These are phyloP conservation scores for Aricia artaxerxes DNA, from an alignment of 2,888 invertebrate genomes.

Conservation along the genomic window DNA sequence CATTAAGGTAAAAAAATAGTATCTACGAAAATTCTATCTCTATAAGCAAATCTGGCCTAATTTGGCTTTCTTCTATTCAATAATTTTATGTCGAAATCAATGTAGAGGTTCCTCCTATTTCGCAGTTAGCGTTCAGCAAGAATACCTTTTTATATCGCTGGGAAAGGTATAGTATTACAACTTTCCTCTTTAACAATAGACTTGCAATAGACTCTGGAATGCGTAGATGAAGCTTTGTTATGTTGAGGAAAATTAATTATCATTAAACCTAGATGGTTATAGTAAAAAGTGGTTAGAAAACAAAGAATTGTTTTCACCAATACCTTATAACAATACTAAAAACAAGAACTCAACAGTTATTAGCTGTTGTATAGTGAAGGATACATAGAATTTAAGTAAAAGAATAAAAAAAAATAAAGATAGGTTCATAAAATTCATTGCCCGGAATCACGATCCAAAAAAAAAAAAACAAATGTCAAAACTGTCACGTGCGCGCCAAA, in stretches of 20 bases:
- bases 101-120: not conserved
- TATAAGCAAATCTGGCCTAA: too few species aligned
- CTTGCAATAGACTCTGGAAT: constrained; percentile 13
- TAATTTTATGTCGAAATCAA: not conserved
- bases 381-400: too few species aligned
- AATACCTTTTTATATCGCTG: not conserved
- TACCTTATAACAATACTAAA: not conserved
- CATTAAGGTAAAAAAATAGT: too few species aligned
- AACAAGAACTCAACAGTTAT: not conserved
- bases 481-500: not conserved
- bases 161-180: constrained; percentile 2
- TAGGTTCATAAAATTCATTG: not conserved
- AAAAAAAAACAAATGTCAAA: constrained; percentile 8
- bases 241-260: not conserved
- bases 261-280: not conserved
- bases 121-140: not conserved
- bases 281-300: not conserved
- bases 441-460: not conserved
- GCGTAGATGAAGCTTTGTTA: constrained; percentile 4
- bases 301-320: not conserved
- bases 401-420: not conserved
- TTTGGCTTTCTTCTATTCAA: not conserved
- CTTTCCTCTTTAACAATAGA: constrained; percentile 8
- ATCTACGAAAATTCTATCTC: too few species aligned
- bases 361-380: too few species aligned